Conservation (phyloP, 2,888 invertebrate genomes). For the Dascillus cervinus region DNA sequence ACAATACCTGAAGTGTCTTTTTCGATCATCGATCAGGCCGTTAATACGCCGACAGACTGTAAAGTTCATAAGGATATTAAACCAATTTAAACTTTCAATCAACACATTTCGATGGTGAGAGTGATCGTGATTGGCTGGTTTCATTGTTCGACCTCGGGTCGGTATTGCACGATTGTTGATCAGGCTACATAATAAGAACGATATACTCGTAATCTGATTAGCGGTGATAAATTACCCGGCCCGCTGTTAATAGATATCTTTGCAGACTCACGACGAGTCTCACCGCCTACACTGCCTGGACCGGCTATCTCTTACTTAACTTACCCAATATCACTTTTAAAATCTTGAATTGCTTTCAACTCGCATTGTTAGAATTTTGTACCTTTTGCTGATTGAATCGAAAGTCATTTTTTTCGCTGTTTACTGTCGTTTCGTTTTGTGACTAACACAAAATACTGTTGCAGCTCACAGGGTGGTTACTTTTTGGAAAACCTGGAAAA, state of each 20-base stretch:
- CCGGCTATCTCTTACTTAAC: slow-evolving; percentile 14
- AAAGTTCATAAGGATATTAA: too few species aligned
- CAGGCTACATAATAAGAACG: slow-evolving; percentile 31
- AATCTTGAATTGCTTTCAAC: slow-evolving; percentile 17
- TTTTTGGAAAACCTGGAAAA: too few species aligned
- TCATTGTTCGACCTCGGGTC: slow-evolving; percentile 27
- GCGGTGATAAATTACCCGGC: slow-evolving; percentile 37
- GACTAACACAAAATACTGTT: too few species aligned
- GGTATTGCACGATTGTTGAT: slow-evolving; percentile 34
- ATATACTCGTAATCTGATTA: slow-evolving; percentile 37
- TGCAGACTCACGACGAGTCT: slow-evolving; percentile 31
- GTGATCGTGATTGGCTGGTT: slow-evolving; percentile 16
- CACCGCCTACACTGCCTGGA: slow-evolving; percentile 15
- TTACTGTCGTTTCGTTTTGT: background rate
- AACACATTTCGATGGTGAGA: slow-evolving; percentile 14
- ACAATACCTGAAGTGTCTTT: too few species aligned
- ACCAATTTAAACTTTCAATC: slow-evolving; percentile 16
- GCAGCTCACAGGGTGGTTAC: too few species aligned
- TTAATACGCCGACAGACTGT: too few species aligned
- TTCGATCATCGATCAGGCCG: too few species aligned
- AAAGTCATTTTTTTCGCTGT: background rate
- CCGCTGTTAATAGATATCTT: slow-evolving; percentile 38
- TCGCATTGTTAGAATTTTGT: slow-evolving; percentile 9
- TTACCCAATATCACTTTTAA: slow-evolving; percentile 20
- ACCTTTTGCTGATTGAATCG: background rate